Evolutionary conservation across 2,797 vertebrate genomes (phyloP).

Genomic region (Loris lydekkerianus): DNA sequence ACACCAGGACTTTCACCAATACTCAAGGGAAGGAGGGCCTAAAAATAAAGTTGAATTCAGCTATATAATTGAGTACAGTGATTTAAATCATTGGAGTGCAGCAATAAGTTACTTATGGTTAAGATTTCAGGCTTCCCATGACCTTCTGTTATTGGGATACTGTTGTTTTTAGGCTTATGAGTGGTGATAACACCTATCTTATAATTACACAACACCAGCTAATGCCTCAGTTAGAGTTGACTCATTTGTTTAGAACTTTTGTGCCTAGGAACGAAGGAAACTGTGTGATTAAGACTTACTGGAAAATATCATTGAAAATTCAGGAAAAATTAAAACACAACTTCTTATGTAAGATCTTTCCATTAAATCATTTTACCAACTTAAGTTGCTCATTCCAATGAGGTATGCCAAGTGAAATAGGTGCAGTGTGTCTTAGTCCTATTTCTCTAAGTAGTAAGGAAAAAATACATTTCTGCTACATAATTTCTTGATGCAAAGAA

Average conservation of each 20-base stretch:
- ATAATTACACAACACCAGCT: constrained; percentile 70
- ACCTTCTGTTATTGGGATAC: constrained; percentile 34
- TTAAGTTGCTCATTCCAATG: not conserved
- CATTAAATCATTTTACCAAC: constrained; percentile 25
- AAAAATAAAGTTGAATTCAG: not conserved
- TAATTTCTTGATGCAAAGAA: constrained; percentile 33
- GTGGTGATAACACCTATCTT: constrained; percentile 49
- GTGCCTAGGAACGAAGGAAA: constrained; percentile 73
- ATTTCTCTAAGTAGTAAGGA: constrained; percentile 8
- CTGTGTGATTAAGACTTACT: constrained; percentile 59
- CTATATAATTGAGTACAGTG: constrained; percentile 10
- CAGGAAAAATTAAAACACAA: constrained; percentile 57
- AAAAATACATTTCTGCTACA: constrained; percentile 1
- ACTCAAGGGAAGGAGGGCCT: not conserved
- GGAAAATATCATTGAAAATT: constrained; percentile 54
- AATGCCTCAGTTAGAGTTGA: constrained; percentile 72
- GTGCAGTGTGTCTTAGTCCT: not conserved
- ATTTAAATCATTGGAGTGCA: not conserved
- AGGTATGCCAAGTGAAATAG: not conserved
- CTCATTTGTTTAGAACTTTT: constrained; percentile 77
- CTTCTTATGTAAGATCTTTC: constrained; percentile 30
- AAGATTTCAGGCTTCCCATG: constrained; percentile 23
- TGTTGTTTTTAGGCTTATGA: constrained; percentile 71
- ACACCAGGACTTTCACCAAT: not conserved
- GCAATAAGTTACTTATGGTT: constrained; percentile 31